Base-by-base conservation (phyloP, 2,797 vertebrate species). In the Girardinus metallicus region DNA sequence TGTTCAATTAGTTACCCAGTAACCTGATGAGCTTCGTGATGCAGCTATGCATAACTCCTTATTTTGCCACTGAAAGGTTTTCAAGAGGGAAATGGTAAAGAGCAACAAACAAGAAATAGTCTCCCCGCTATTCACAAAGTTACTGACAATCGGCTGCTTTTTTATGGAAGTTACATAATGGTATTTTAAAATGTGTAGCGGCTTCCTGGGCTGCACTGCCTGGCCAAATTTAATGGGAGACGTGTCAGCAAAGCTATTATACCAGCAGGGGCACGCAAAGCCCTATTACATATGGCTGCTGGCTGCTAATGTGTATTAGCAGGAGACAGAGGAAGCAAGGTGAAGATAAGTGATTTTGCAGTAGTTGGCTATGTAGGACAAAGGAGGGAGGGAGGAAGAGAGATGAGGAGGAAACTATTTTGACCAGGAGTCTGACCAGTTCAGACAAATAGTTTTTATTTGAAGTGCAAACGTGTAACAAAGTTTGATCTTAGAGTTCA, bases 231-330 rank as follows among this genome's bases (percentile, higher is more conserved):
- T 95, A 94, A 95, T 94, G 93, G 93, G 91, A 91, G 93, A 93
- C 91, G 91, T 94, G 94, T 93, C 92, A 95, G 88, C 88, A 87
- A 93, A 94, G 90, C 89, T 92, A 94, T 94, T 91, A 93, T 91
- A 94, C 80, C 94, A 95, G 94, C 93, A 91, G 93, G 90, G 90
- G 91, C 85, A 90, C 80, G 72, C 91, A 90, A 91, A 93, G 94
- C 85, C 91, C 92, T 94, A 91, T 95, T 95, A 92, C 91, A 92
- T 91, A 93, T 94, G 93, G 93, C 92, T 93, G 92, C 90, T 92
- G 94, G 93, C 93, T 91, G 88, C 92, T 95, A 93, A 95, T 94
- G 95, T 94, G 92, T 93, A 94, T 95, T 94, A 91, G 93, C 90
- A 91, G 88, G 91, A 94, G 92, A 93, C 94, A 91, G 91, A 91